Base-by-base conservation (phyloP, 1,140 invertebrate genomes). In the Heliconius melpomene region DNA sequence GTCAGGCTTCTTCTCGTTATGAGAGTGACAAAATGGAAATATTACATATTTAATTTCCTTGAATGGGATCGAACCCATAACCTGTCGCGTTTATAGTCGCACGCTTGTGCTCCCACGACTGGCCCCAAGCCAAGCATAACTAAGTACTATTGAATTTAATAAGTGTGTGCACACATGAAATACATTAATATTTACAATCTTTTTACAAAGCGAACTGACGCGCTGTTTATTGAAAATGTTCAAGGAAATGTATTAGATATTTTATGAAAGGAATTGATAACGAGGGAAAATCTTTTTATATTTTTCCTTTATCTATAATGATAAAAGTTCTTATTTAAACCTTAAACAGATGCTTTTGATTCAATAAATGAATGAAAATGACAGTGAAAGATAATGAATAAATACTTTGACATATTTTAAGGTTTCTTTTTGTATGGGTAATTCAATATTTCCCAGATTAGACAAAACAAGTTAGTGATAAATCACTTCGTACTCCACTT, bases 201-300 rank as follows among this genome's bases (percentile, higher is more conserved):
- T 26, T 29, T 3, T 13, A n/a, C 23, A 66, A 66, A 66, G 60
- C 3, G 11, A 66, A 66, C 23, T 66, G 60, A 66, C n/a, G 60
- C 23, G 23, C 60, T 66, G 60, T 66, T 29, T 66, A 66, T 66
- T 66, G 60, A 66, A 66, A 66, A 66, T 23, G 11, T 66, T 66
- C 23, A 66, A 66, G 60, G 60, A 66, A 66, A 66, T 16, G 23
- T 66, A 66, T 66, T 29, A 66, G 60, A 66, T 66, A 29, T 57
- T 66, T 66, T 66, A 26, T 66, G 60, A 66, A 66, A 66, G 23
- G 60, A 66, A 66, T 66, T 66, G 60, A 66, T 66, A 66, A 66
- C 60, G 60, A 66, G 54, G 9, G 26, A 66, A 66, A 26, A 26
- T 66, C 60, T 26, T 66, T 66, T 26, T 66, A 46, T 66, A 16